Evolutionary conservation across 1,140 invertebrate genomes (phyloP).

Genomic region (Diachasmimorpha longicaudata): DNA sequence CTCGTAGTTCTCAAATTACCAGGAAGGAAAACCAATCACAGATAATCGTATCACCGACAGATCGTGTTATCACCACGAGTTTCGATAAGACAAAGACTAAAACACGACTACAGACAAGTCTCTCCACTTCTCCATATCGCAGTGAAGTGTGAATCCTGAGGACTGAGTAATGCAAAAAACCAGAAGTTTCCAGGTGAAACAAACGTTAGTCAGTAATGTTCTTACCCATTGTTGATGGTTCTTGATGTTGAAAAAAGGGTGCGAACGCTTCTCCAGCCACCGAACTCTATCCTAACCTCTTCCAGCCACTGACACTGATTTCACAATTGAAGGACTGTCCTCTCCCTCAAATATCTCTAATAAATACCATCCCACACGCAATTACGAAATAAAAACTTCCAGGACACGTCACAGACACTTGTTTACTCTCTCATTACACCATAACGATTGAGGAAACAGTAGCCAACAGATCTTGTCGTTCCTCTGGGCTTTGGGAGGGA

Average conservation of each 20-base stretch:
- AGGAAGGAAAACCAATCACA: background rate
- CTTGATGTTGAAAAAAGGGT: background rate
- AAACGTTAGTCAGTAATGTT: background rate
- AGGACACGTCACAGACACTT: background rate
- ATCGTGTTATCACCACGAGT: background rate
- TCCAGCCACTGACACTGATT: background rate
- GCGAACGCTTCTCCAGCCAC: background rate
- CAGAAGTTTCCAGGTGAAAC: background rate
- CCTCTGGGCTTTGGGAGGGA: background rate
- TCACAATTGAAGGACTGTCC: background rate
- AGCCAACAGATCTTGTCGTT: background rate
- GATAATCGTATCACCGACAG: background rate
- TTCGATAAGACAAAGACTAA: background rate
- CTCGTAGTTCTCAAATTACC: background rate
- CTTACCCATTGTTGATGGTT: conserved; percentile 12
- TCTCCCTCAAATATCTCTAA: background rate
- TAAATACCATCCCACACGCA: conserved; percentile 1
- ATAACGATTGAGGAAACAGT: background rate
- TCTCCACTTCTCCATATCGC: background rate
- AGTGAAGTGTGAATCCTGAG: background rate
- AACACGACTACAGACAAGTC: background rate
- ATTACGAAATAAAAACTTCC: background rate
- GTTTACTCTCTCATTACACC: conserved; percentile 1
- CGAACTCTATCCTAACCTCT: background rate
- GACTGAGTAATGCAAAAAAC: background rate